Percentiles rank a stretch among this genome's conserved stretches.
phyloP scores from a whole-genome alignment of 1,140 invertebrate species.

The Manduca sexta region DNA sequence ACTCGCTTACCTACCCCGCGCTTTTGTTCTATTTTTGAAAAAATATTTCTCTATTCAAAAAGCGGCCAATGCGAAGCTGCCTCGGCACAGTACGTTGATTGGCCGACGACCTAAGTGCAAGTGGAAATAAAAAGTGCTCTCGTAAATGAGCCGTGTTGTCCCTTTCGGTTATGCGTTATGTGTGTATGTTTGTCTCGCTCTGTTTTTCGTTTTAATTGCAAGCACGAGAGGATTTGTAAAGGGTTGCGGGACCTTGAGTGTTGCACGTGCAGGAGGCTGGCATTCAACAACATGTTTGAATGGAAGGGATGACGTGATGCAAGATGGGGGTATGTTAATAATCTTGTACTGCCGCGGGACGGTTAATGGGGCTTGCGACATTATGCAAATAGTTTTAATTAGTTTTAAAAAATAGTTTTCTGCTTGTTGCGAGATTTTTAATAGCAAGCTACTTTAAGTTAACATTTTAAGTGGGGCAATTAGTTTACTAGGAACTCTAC shows the following conservation, averaged over 20 bases:
- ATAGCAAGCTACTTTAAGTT: too few species aligned
- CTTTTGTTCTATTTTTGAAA: slow-evolving; percentile 63
- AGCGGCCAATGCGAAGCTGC: slow-evolving; percentile 59
- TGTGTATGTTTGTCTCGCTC: slow-evolving; percentile 37
- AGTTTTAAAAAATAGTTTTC: too few species aligned
- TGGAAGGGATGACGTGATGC: slow-evolving; percentile 37
- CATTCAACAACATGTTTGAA: slow-evolving; percentile 63
- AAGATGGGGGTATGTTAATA: slow-evolving; percentile 16
- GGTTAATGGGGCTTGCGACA: slow-evolving; percentile 12
- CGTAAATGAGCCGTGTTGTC: slow-evolving; percentile 60
- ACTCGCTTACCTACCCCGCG: slow-evolving; percentile 68
- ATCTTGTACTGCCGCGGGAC: slow-evolving; percentile 3
- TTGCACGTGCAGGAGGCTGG: slow-evolving; percentile 61
- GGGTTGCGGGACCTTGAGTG: slow-evolving; percentile 67
- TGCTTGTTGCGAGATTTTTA: too few species aligned
- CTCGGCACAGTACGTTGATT: slow-evolving; percentile 65
- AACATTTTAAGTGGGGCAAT: too few species aligned
- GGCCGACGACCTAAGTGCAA: slow-evolving; percentile 68
- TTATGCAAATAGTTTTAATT: neutral
- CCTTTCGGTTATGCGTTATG: slow-evolving; percentile 37
- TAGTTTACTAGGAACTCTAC: too few species aligned
- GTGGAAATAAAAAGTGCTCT: slow-evolving; percentile 68
- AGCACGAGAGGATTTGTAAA: slow-evolving; percentile 66
- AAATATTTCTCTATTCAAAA: slow-evolving; percentile 65
- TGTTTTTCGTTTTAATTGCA: slow-evolving; percentile 71